Evolutionary conservation across 2,797 vertebrate species (phyloP), one percentile per base, ranked within the genome.

Genomic region (Distichodus sexfasciatus): DNA sequence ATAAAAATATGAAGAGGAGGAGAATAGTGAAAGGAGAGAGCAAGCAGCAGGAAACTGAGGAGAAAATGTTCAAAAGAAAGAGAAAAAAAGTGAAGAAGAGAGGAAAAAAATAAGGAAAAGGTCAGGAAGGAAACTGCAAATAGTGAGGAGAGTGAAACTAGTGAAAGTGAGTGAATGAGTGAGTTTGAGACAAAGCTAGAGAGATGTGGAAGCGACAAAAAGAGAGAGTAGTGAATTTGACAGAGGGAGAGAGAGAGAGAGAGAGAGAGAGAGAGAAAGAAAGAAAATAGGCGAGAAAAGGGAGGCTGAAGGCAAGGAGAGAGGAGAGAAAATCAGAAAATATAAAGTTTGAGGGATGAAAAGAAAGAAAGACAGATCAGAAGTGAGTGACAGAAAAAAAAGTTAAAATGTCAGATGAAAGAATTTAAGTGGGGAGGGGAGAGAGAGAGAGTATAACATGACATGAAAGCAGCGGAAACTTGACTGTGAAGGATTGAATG

Each of bases 131-230:
- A n/a, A n/a, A n/a, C n/a, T n/a, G n/a, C n/a, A n/a, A n/a, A n/a
- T n/a, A n/a, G n/a, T n/a, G n/a, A n/a, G n/a, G n/a, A n/a, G n/a
- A n/a, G n/a, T n/a, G n/a, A n/a, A n/a, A n/a, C n/a, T n/a, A n/a
- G n/a, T n/a, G n/a, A n/a, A n/a, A n/a, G n/a, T n/a, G n/a, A n/a
- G n/a, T n/a, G n/a, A n/a, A n/a, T n/a, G n/a, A n/a, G n/a, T 95
- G 77, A 72, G 31, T 58, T 40, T 17, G 17, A 43, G 24, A 48
- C 12, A 48, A 6, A 79, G 26, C 66, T 3, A 40, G 65, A 67
- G 36, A 19, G 63, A 41, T n/a, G 17, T 67, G 40, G 41, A 17
- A 61, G 2, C 47, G 12, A 41, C 21, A 48, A 58, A 77, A 8
- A 71, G 66, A 12, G 23, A 36, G 14, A 61, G 40, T 11, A 21